Conservation (phyloP, 2,888 invertebrate species). For the Rhamnusium bicolor region DNA sequence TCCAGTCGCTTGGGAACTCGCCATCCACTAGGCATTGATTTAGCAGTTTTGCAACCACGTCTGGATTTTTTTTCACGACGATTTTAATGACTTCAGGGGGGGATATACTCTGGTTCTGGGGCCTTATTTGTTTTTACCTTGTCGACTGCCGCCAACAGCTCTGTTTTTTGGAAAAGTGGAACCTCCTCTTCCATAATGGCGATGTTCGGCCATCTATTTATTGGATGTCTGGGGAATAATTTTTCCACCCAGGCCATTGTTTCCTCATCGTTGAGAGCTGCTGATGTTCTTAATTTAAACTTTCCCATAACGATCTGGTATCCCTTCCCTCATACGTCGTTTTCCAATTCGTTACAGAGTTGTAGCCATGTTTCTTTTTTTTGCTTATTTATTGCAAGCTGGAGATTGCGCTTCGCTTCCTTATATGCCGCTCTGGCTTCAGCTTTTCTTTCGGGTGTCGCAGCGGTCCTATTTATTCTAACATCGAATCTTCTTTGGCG, state of each 20-base stretch:
- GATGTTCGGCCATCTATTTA: slow-evolving; percentile 22
- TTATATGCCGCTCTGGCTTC: too few relatives aligned
- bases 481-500: not conserved
- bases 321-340: slow-evolving; percentile 31
- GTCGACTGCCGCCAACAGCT: slow-evolving; percentile 41
- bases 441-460: not conserved
- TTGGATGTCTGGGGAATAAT: slow-evolving; percentile 26
- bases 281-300: slow-evolving; percentile 5
- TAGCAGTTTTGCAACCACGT: not conserved
- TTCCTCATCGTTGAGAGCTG: slow-evolving; percentile 3
- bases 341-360: slow-evolving; percentile 33
- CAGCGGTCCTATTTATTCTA: not conserved
- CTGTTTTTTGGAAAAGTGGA: slow-evolving; percentile 25
- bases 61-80: not conserved
- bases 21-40: not conserved
- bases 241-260: not conserved
- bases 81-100: slow-evolving; percentile 25
- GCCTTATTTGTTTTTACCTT: slow-evolving; percentile 45
- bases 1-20: not conserved
- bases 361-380: slow-evolving; percentile 29
- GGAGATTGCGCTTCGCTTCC: not conserved
- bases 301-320: slow-evolving; percentile 32
- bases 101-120: slow-evolving; percentile 35
- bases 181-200: not conserved
- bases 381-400: slow-evolving; percentile 6